A percentile compares a stretch with the other conserved stretches of the same genome.
Conservation (phyloP, 1,140 invertebrate genomes). For the Polypedilum vanderplanki region DNA sequence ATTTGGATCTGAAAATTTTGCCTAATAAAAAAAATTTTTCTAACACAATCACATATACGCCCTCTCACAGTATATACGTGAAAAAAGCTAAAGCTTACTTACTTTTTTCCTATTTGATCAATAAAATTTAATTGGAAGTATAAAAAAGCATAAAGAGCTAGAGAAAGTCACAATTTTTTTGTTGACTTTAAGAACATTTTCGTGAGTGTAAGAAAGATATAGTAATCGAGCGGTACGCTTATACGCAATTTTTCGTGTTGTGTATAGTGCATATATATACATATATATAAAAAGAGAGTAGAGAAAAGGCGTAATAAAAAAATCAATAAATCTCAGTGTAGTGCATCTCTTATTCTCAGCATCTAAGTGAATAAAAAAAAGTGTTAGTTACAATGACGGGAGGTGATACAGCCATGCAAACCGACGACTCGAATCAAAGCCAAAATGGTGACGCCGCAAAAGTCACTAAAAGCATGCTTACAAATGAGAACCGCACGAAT, state of each 20-base stretch:
- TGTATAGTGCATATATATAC: background rate
- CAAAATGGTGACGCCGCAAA: conserved; percentile 15
- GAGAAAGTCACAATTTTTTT: background rate
- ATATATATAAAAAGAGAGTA: background rate
- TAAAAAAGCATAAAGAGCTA: background rate
- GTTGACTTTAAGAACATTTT: background rate
- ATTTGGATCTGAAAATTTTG: background rate
- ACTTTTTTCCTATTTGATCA: conserved; percentile 26
- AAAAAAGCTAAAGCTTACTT: conserved; percentile 21
- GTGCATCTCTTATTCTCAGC: background rate
- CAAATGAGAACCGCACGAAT: conserved; percentile 54
- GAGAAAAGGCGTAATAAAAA: conserved; percentile 18
- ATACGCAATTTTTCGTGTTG: background rate
- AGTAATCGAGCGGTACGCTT: background rate
- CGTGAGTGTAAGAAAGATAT: background rate
- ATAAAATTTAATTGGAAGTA: conserved; percentile 15
- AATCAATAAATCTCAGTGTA: conserved; percentile 26
- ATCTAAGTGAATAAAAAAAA: background rate
- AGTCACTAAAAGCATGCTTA: conserved; percentile 28
- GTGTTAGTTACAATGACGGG: conserved; percentile 3
- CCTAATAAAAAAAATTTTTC: conserved; percentile 24
- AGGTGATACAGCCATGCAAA: conserved; percentile 23
- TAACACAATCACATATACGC: conserved; percentile 21
- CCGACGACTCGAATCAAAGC: background rate
- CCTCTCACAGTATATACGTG: background rate